Conservation (phyloP, 1,140 invertebrate genomes). For the Leptinotarsa defecta region DNA sequence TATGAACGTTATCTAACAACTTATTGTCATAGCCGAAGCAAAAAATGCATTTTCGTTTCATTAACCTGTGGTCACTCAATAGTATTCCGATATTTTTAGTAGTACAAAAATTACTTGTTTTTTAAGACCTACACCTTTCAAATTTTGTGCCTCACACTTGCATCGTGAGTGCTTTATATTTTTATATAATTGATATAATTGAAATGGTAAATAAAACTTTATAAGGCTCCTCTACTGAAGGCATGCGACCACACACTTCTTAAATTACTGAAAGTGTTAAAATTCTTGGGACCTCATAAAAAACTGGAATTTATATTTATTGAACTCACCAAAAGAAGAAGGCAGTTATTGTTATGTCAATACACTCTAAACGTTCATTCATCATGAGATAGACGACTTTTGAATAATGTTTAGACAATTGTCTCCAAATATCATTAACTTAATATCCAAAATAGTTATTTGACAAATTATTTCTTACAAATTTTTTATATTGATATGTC, state of each 20-base stretch:
- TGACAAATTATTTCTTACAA: no score
- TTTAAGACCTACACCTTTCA: background rate
- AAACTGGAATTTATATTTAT: background rate
- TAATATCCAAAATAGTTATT: no score
- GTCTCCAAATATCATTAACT: no score
- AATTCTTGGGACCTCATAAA: background rate
- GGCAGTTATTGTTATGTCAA: background rate
- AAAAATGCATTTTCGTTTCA: no score
- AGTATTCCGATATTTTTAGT: background rate
- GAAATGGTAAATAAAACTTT: background rate
- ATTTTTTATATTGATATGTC: no score
- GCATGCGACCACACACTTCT: slow-evolving; percentile 10
- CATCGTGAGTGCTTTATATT: background rate
- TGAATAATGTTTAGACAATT: background rate
- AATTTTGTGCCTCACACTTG: background rate
- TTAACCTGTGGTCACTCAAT: no score
- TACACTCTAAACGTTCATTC: slow-evolving; percentile 10
- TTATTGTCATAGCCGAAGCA: no score
- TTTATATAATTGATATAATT: background rate
- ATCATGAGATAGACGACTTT: background rate
- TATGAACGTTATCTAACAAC: no score
- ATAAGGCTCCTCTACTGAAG: background rate
- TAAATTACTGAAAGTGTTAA: slow-evolving; percentile 4
- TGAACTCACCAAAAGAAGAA: background rate
- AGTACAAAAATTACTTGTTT: background rate